These are phyloP conservation scores for Stegodyphus dumicola DNA, from an alignment of 1,140 invertebrate genomes.

Conservation along the genomic window DNA sequence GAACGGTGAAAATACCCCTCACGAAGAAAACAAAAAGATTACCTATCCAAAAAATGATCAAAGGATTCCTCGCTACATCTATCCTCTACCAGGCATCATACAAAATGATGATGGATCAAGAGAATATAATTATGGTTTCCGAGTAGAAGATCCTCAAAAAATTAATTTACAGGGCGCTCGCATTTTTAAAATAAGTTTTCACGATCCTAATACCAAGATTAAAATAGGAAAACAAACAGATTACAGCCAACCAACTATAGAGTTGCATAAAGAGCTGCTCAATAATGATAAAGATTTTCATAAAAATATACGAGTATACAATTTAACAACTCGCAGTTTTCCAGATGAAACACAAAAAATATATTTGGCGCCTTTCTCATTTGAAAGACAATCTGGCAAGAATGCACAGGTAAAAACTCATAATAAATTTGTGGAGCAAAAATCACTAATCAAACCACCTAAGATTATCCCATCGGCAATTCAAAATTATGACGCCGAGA, in stretches of 20 bases:
- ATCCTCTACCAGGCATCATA: constrained; percentile 6
- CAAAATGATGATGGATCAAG: not conserved
- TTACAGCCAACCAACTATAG: not conserved
- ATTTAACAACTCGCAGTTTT: not conserved
- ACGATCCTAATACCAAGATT: not conserved
- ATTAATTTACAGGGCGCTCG: not conserved
- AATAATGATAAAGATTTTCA: not conserved
- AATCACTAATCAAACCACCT: too few species aligned
- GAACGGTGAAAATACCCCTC: not conserved
- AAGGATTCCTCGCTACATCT: constrained; percentile 3
- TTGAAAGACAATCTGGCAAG: not conserved
- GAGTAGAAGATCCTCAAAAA: not conserved
- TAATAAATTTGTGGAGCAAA: too few species aligned
- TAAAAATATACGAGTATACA: constrained; percentile 38
- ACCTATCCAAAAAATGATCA: not conserved
- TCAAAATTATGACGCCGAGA: too few species aligned
- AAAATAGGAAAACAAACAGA: not conserved
- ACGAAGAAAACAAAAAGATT: not conserved
- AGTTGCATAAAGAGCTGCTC: too few species aligned
- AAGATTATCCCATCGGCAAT: too few species aligned
- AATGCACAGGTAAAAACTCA: too few species aligned
- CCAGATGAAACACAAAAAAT: not conserved
- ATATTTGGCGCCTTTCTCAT: not conserved
- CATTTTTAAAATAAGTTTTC: not conserved
- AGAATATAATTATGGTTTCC: constrained; percentile 9